A percentile compares a stretch with the other conserved stretches of the same genome.
Conservation (phyloP, 2,113 vertebrate genomes). For the Pyxicephalus adspersus region DNA sequence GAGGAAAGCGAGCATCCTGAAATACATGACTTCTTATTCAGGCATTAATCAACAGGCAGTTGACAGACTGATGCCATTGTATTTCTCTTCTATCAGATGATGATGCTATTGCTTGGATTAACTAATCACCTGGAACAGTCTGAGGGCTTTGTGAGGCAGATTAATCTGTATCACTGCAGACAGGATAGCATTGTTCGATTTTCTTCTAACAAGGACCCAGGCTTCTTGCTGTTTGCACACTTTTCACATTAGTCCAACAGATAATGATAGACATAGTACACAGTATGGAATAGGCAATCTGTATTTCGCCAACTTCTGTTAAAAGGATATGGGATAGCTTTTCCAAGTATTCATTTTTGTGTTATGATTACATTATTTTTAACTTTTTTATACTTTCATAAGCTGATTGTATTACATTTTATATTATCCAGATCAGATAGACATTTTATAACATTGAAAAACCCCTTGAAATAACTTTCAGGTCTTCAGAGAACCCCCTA, state of each 20-base stretch:
- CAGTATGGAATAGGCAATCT: neutral
- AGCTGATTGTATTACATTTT: too few relatives aligned
- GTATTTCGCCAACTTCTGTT: neutral
- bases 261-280: neutral
- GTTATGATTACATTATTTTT: too few relatives aligned
- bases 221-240: neutral
- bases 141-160: constrained; percentile 57
- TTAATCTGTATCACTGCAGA: constrained; percentile 49
- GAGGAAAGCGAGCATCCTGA: neutral
- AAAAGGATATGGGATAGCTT: too few relatives aligned
- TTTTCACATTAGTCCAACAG: constrained; percentile 6
- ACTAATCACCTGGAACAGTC: constrained; percentile 36
- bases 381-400: too few relatives aligned
- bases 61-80: constrained; percentile 37
- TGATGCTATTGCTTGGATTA: neutral
- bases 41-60: neutral
- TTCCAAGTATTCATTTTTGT: too few relatives aligned
- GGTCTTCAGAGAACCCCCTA: too few relatives aligned
- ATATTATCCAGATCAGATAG: too few relatives aligned
- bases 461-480: too few relatives aligned
- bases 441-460: too few relatives aligned
- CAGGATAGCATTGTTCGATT: constrained; percentile 49
- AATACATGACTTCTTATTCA: neutral
- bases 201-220: constrained; percentile 31
- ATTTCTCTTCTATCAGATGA: neutral